Percentiles rank a stretch among this genome's conserved stretches.
These are phyloP conservation scores for Omphaloscelis lunosa DNA, from an alignment of 2,888 invertebrate species.

Conservation along the genomic window DNA sequence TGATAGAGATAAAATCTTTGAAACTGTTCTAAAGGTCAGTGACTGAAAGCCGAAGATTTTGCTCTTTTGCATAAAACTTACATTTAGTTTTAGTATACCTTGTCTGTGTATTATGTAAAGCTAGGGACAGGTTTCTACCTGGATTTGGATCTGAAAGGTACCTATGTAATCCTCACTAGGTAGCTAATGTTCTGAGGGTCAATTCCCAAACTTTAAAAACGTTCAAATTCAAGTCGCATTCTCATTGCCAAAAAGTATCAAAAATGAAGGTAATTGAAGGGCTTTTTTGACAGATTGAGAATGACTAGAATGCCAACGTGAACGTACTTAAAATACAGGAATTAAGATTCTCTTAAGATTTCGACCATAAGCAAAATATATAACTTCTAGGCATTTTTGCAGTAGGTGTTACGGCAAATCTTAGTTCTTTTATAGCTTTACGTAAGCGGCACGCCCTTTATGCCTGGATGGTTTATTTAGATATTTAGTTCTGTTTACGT, in stretches of 20 bases:
- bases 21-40: constrained; percentile 38
- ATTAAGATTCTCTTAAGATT: neutral
- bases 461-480: too few relatives aligned
- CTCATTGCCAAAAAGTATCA: too few relatives aligned
- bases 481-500: too few relatives aligned
- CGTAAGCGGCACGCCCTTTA: too few relatives aligned
- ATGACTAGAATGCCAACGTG: neutral
- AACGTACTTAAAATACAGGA: neutral
- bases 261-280: neutral
- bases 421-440: too few relatives aligned
- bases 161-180: constrained; percentile 5
- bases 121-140: constrained; percentile 30
- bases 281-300: neutral
- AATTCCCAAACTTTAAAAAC: neutral
- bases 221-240: neutral
- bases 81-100: constrained; percentile 48
- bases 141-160: neutral
- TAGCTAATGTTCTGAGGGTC: neutral
- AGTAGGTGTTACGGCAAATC: neutral
- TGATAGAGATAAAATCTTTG: constrained; percentile 37
- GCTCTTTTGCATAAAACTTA: constrained; percentile 58
- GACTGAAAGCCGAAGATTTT: constrained; percentile 40
- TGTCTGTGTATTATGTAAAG: constrained; percentile 44
- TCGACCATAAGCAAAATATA: neutral
- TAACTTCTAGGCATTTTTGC: neutral